These are phyloP conservation scores for Silurus lanzhouensis DNA, from an alignment of 2,797 vertebrate genomes.

Conservation along the genomic window DNA sequence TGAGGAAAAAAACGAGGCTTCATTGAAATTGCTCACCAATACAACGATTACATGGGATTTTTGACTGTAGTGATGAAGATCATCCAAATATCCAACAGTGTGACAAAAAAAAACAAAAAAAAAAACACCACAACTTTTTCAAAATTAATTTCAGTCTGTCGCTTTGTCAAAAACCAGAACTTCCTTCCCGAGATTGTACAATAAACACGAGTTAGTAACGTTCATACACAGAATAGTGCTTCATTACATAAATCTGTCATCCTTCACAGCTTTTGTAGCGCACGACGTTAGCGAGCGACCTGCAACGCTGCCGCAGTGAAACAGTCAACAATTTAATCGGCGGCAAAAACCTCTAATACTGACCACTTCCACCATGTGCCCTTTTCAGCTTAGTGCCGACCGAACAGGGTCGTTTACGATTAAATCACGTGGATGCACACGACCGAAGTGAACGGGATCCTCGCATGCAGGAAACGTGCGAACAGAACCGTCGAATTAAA, in stretches of 20 bases:
- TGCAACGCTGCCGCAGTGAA: neutral
- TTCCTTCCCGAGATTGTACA: neutral
- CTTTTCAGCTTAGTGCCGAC: conserved; percentile 55
- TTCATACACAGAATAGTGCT: conserved; percentile 12
- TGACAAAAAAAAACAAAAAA: neutral
- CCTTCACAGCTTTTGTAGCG: conserved; percentile 19
- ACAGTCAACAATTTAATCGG: neutral
- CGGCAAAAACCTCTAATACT: conserved; percentile 40
- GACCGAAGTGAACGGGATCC: conserved; percentile 56
- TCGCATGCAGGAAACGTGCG: neutral
- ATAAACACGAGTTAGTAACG: neutral
- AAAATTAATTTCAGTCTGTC: neutral
- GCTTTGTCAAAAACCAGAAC: neutral
- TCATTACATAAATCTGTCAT: neutral
- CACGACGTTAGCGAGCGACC: conserved; percentile 1
- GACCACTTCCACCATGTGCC: conserved; percentile 34
- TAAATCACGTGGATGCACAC: conserved; percentile 38
- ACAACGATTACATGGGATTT: neutral
- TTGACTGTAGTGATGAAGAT: neutral
- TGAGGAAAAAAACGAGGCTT: neutral
- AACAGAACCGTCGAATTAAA: no score
- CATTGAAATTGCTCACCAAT: conserved; percentile 8
- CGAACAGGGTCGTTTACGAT: conserved; percentile 54
- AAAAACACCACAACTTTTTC: no score
- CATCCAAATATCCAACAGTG: neutral